Conservation (phyloP, 2,113 vertebrate species). For the Passer montanus region DNA sequence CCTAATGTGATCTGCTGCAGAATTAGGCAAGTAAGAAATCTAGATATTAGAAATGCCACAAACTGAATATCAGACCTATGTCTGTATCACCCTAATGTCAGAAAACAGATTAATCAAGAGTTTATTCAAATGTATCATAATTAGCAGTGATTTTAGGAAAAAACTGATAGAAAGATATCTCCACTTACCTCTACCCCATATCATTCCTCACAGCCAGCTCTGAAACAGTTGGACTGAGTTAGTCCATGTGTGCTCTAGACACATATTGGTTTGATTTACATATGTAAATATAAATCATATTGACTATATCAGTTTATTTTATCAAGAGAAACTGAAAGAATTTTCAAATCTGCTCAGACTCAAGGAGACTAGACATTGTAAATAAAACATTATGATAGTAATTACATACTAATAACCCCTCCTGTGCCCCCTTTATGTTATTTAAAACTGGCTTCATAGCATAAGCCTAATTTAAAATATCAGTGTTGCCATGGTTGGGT, state of each 20-base stretch:
- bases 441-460: neutral
- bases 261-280: constrained; percentile 52
- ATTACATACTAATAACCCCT: constrained; percentile 5
- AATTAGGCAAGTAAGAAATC: neutral
- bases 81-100: neutral
- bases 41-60: neutral
- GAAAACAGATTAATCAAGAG: neutral
- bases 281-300: constrained; percentile 31
- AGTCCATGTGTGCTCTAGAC: constrained; percentile 15
- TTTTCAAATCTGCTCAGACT: constrained; percentile 35
- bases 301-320: constrained; percentile 41
- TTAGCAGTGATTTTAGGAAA: neutral
- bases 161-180: neutral
- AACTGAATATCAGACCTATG: neutral
- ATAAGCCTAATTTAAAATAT: neutral
- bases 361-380: constrained; percentile 9
- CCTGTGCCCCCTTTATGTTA: neutral
- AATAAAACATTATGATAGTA: constrained; percentile 31
- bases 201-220: neutral
- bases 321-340: constrained; percentile 20
- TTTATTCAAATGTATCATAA: neutral
- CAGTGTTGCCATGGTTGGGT: neutral
- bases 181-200: neutral
- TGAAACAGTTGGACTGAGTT: neutral
- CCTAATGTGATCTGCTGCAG: neutral